phyloP scores from a whole-genome alignment of 2,797 vertebrate genomes.

The Phoxinus dragarum region DNA sequence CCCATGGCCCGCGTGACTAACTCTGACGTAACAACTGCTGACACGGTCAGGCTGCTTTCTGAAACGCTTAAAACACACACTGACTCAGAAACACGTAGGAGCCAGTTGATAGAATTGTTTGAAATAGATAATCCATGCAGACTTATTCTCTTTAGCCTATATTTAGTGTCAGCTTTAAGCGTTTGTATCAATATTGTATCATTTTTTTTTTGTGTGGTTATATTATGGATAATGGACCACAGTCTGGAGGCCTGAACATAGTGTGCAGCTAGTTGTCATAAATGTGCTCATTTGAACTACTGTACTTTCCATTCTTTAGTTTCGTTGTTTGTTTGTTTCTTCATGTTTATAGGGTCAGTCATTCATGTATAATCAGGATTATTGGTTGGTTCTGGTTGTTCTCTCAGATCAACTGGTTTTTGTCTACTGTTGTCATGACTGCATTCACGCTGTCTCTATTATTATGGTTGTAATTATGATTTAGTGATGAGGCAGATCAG shows the following conservation, averaged over 20 bases:
- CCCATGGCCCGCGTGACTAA: constrained; percentile 2
- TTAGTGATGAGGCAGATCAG: background rate
- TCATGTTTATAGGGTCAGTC: background rate
- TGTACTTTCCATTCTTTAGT: background rate
- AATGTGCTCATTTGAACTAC: background rate
- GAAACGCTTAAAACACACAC: background rate
- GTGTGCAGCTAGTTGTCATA: background rate
- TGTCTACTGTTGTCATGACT: background rate
- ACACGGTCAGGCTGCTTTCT: background rate
- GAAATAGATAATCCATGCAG: background rate
- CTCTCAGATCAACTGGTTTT: background rate
- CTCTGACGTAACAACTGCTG: background rate
- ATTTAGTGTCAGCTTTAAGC: background rate
- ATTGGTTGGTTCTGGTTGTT: constrained; percentile 16
- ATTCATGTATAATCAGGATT: constrained; percentile 16
- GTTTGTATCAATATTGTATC: background rate
- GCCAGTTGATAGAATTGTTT: background rate
- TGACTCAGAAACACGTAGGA: background rate
- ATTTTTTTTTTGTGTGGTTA: background rate
- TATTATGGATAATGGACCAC: background rate
- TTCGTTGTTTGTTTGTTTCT: background rate
- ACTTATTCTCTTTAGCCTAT: background rate
- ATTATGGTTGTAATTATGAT: background rate
- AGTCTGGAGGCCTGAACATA: background rate
- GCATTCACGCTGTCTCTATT: background rate